Evolutionary conservation across 2,113 vertebrate species (phyloP).

Genomic region (Oceanites oceanicus): DNA sequence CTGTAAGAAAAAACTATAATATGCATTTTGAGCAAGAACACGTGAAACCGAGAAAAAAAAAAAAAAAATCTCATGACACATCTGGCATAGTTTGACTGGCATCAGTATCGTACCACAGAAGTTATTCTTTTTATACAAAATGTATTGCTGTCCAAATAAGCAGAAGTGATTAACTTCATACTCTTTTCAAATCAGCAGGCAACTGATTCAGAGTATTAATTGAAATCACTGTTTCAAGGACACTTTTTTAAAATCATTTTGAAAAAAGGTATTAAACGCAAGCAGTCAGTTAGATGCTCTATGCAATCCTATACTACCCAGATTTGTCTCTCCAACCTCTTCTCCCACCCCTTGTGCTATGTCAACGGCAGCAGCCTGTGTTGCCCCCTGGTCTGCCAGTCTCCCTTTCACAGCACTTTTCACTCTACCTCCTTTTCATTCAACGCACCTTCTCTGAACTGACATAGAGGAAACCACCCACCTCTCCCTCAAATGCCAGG

Average conservation of each 20-base stretch:
- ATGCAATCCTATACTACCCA: not conserved
- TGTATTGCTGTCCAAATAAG: not conserved
- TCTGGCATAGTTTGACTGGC: not conserved
- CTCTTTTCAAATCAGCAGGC: not conserved
- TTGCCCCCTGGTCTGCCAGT: not conserved
- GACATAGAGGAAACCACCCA: not conserved
- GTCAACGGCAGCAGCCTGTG: not conserved
- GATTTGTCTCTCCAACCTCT: not conserved
- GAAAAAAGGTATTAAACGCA: not conserved
- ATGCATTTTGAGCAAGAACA: not conserved
- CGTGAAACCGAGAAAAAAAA: constrained; percentile 3
- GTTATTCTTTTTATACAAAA: not conserved
- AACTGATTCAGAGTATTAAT: not conserved
- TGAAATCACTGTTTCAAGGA: not conserved
- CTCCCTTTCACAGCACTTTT: not conserved
- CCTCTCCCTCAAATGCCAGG: not conserved
- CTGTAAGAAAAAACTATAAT: not conserved
- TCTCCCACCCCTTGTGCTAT: not conserved
- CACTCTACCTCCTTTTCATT: not conserved
- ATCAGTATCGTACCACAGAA: not conserved
- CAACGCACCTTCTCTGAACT: not conserved
- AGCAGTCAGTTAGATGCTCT: not conserved
- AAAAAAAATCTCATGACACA: not conserved
- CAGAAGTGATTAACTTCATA: constrained; percentile 18
- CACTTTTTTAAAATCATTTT: not conserved